Base-by-base conservation (phyloP, 2,888 invertebrate genomes). In the Limnephilus rhombicus region DNA sequence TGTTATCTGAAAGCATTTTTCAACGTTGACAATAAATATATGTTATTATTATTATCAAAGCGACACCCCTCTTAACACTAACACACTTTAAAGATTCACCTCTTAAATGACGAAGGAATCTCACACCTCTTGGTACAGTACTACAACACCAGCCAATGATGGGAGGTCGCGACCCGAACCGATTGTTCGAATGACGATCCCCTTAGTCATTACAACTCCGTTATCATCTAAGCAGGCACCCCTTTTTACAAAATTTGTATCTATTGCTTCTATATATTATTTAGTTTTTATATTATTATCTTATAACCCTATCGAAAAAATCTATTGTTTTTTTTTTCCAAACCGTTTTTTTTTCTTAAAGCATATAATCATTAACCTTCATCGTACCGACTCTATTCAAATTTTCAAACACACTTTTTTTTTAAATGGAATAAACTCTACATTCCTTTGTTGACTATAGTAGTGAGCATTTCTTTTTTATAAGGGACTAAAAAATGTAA, bases 1-100 rank as follows among this genome's bases (percentile, higher is more conserved):
- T 34, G 68, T 85, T 86, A 31, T 68, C 91, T 91, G 29, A n/a
- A 80, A 34, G 68, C 86, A 86, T 45, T 86, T 86, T 85, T 86
- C 45, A n/a, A 45, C 13, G 86, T 45, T 45, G 86, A 45, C 86
- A 86, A 83, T 86, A 45, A 29, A 83, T 83, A 31, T n/a, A 45
- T 86, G 49, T 86, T 37, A 86, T 86, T 86, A n/a, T 68, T 68
- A 68, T 68, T 68, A 45, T 45, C 45, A 41, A 37, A 29, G 29
- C 86, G 86, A 86, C 86, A 86, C 86, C 86, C 49, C 45, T 45
- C 29, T 68, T 68, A 68, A 68, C 68, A 1, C 68, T 68, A 9
- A 68, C 24, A 68, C 68, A 68, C n/a, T 68, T 68, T 68, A 68
- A 68, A 68, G 68, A 68, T 68, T 68, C 68, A 24, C 68, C 68